Evolutionary conservation across 2,797 vertebrate species (phyloP).

Genomic region (Acropternis orthonyx): DNA sequence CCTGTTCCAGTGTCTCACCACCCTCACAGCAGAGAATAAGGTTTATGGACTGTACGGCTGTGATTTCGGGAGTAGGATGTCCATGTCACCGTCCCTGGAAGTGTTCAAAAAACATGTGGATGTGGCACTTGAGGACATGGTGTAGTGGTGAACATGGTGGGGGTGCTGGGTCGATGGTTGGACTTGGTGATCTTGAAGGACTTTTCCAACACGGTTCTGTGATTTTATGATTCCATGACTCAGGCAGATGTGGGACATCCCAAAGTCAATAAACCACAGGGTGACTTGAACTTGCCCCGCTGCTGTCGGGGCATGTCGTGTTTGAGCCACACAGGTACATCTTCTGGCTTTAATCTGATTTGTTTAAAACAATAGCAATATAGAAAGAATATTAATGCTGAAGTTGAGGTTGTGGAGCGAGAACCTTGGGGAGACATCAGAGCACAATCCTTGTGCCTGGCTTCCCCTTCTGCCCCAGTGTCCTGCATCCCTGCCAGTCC

Average conservation of each 20-base stretch:
- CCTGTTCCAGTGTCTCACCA: neutral
- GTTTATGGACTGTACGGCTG: neutral
- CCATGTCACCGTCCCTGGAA: neutral
- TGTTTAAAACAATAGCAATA: neutral
- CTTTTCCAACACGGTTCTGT: neutral
- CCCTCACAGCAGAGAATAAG: neutral
- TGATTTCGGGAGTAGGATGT: neutral
- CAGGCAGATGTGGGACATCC: neutral
- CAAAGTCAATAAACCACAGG: neutral
- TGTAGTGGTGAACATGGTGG: neutral
- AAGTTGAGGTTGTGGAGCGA: neutral
- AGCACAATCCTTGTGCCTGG: neutral
- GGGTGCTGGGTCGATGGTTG: neutral
- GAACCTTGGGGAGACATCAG: neutral
- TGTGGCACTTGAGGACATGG: neutral
- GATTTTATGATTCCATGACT: neutral
- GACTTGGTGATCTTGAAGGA: neutral
- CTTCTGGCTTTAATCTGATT: neutral
- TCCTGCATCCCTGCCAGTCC: neutral
- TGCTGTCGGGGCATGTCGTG: rapidly evolving
- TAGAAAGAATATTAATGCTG: neutral
- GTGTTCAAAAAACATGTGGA: neutral
- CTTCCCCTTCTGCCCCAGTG: neutral
- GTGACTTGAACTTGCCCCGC: neutral
- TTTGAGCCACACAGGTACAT: rapidly evolving